These are phyloP conservation scores for Drosophila imparisetae DNA, from an alignment of 2,888 invertebrate species.

Conservation along the genomic window DNA sequence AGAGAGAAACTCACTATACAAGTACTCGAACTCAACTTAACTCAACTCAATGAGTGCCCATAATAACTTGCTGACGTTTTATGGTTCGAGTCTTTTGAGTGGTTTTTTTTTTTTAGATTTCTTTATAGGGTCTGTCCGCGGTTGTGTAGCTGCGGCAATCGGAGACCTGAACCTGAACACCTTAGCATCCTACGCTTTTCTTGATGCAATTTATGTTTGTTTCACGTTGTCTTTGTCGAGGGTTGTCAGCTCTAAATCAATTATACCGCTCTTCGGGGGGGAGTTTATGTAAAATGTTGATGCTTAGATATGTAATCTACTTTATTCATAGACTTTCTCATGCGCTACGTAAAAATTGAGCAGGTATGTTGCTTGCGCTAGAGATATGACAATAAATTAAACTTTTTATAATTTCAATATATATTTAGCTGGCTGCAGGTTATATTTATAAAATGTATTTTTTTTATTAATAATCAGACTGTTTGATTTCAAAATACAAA, in stretches of 20 bases:
- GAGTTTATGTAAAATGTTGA: constrained; percentile 53
- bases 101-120: constrained; percentile 3
- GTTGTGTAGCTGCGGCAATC: constrained; percentile 37
- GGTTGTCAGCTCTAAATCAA: constrained; percentile 67
- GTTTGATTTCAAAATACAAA: background rate
- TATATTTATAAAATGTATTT: background rate
- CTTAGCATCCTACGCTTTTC: constrained; percentile 61
- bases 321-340: constrained; percentile 45
- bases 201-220: constrained; percentile 57
- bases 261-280: constrained; percentile 44
- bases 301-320: constrained; percentile 45
- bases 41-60: constrained; percentile 36
- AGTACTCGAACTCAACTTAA: constrained; percentile 26
- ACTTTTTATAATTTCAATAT: background rate
- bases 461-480: background rate
- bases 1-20: constrained; percentile 24
- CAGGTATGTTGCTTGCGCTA: constrained; percentile 29
- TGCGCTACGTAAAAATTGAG: constrained; percentile 37
- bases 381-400: background rate
- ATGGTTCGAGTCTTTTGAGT: constrained; percentile 36
- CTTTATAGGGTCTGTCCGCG: constrained; percentile 14
- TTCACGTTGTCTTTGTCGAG: constrained; percentile 42
- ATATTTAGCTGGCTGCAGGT: background rate
- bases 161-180: constrained; percentile 37
- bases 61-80: constrained; percentile 38